phyloP scores from a whole-genome alignment of 2,113 vertebrate genomes.

The Cephalopholis sonnerati region DNA sequence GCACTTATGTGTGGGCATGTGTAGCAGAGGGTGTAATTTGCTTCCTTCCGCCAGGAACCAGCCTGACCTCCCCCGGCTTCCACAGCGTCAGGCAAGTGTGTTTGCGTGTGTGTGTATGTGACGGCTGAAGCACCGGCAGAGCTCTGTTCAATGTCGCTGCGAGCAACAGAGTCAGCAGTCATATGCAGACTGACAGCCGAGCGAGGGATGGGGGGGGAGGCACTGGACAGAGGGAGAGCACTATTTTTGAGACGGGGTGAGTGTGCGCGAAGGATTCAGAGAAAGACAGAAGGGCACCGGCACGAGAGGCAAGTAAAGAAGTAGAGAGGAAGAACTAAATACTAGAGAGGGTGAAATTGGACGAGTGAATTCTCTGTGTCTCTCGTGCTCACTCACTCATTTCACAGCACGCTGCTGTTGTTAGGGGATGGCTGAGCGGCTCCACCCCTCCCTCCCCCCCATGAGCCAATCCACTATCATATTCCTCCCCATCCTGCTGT shows the following conservation, averaged over 20 bases:
- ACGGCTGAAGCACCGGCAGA: slow-evolving; percentile 36
- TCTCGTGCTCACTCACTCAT: slow-evolving; percentile 60
- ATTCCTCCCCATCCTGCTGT: slow-evolving; percentile 54
- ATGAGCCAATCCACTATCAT: slow-evolving; percentile 76
- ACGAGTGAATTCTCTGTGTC: slow-evolving; percentile 46
- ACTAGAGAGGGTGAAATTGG: slow-evolving; percentile 25
- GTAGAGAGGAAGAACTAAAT: slow-evolving; percentile 5
- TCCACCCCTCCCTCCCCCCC: slow-evolving; percentile 61
- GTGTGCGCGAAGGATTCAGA: slow-evolving; percentile 17
- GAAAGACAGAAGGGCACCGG: slow-evolving; percentile 8
- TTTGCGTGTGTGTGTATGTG: slow-evolving; percentile 25
- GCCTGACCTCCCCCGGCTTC: slow-evolving; percentile 71
- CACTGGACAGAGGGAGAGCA: neutral
- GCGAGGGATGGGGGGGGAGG: neutral
- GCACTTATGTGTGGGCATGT: slow-evolving; percentile 46
- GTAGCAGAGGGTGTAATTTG: slow-evolving; percentile 63
- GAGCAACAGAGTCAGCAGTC: slow-evolving; percentile 67
- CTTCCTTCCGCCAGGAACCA: slow-evolving; percentile 74
- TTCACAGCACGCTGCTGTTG: slow-evolving; percentile 81
- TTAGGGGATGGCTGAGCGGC: slow-evolving; percentile 74
- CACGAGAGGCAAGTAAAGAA: neutral
- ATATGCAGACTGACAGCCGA: slow-evolving; percentile 51
- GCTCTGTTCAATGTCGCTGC: slow-evolving; percentile 52
- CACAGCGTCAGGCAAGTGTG: slow-evolving; percentile 32
- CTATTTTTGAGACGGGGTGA: slow-evolving; percentile 15